Conservation (phyloP, 2,113 vertebrate species). For the Apistogramma diplotaenia region DNA sequence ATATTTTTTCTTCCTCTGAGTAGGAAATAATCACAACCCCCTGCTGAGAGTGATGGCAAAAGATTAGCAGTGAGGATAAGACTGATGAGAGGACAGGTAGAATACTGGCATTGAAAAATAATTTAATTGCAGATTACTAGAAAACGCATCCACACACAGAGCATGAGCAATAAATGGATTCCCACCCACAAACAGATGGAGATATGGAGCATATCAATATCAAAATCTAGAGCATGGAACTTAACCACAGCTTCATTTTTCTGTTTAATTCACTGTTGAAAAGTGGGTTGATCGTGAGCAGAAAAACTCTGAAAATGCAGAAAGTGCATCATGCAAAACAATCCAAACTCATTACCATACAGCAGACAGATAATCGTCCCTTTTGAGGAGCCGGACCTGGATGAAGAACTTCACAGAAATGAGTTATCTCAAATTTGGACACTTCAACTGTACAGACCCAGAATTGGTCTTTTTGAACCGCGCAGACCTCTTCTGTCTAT, state of each 20-base stretch:
- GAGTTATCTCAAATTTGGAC: not conserved
- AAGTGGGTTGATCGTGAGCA: not conserved
- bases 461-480: not conserved
- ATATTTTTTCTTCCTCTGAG: not conserved
- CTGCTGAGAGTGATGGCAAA: not conserved
- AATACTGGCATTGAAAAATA: not conserved
- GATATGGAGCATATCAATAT: not conserved
- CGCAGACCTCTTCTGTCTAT: not conserved
- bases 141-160: not conserved
- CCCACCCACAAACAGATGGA: not conserved
- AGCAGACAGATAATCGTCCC: accelerated
- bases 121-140: not conserved
- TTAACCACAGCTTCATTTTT: not conserved
- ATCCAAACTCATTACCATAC: not conserved
- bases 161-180: not conserved
- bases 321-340: not conserved
- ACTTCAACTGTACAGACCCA: not conserved
- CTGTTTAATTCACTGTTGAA: not conserved
- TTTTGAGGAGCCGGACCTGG: not conserved
- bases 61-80: not conserved
- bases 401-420: not conserved
- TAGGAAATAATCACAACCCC: not conserved
- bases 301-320: not conserved
- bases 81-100: not conserved
- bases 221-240: not conserved